Conservation (phyloP, 2,113 vertebrate genomes). For the Ploceus nigricollis region DNA sequence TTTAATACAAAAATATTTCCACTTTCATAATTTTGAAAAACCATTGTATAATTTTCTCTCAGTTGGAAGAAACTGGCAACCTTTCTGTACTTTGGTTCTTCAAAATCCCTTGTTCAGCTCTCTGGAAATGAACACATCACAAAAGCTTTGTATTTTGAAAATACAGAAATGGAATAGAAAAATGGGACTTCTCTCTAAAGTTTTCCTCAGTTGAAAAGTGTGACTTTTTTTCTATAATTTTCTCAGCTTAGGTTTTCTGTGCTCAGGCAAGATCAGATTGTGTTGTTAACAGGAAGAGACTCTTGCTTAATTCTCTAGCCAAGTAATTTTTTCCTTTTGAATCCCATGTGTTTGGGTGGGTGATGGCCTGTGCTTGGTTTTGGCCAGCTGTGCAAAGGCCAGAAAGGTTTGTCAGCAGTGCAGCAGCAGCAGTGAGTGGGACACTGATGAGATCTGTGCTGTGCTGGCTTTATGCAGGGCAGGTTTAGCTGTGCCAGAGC, state of each 20-base stretch:
- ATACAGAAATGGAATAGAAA: background rate
- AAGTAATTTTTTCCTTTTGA: background rate
- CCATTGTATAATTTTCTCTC: background rate
- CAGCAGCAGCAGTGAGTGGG: background rate
- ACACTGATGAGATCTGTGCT: fast-evolving
- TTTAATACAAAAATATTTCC: background rate
- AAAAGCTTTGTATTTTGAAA: background rate
- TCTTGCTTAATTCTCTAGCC: background rate
- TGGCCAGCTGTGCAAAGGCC: background rate
- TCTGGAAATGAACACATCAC: background rate
- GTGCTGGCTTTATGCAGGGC: background rate
- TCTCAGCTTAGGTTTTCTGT: background rate
- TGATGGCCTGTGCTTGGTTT: background rate
- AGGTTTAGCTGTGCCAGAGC: background rate
- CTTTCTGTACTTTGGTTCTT: background rate
- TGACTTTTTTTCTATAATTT: background rate
- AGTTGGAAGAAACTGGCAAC: background rate
- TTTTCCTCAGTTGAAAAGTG: background rate
- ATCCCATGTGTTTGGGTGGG: background rate
- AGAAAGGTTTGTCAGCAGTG: background rate
- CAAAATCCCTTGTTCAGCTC: background rate
- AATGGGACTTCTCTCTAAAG: background rate
- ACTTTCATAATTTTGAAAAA: background rate
- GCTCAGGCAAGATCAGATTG: background rate
- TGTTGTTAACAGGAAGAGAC: background rate